Conservation (phyloP, 2,888 invertebrate genomes). For the Unio delphinus region DNA sequence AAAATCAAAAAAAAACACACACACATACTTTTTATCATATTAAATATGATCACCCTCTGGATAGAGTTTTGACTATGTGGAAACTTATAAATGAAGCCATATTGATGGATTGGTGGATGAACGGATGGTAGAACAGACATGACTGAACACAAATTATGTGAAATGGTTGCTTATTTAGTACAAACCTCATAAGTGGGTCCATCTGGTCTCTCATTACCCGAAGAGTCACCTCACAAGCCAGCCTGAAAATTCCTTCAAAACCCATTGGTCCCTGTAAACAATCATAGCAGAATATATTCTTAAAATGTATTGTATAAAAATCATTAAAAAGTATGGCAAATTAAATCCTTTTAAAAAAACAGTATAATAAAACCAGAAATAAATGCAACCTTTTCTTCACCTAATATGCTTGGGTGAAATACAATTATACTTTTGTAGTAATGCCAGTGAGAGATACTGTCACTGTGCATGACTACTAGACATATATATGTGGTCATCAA, state of each 20-base stretch:
- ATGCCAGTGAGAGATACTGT: no score
- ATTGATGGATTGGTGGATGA: no score
- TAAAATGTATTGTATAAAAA: background rate
- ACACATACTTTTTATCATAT: no score
- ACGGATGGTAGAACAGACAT: no score
- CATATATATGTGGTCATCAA: no score
- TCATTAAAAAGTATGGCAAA: background rate
- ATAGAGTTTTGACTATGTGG: no score
- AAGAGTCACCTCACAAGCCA: constrained; percentile 92
- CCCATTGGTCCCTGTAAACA: constrained; percentile 80
- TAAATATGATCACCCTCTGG: no score
- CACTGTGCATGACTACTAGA: no score
- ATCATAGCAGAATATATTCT: background rate
- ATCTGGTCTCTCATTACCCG: constrained; percentile 87
- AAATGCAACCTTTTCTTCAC: background rate
- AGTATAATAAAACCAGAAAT: background rate
- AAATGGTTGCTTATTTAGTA: background rate
- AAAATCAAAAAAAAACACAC: no score
- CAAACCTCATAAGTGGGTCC: constrained; percentile 82
- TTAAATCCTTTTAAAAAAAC: background rate
- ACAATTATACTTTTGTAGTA: background rate
- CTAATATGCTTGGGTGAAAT: background rate
- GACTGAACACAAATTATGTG: no score
- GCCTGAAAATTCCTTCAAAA: constrained; percentile 90
- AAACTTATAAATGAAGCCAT: no score